Evolutionary conservation across 2,113 vertebrate species (phyloP), one percentile per base, ranked within the genome.

Genomic region (Pygathrix nemaeus): DNA sequence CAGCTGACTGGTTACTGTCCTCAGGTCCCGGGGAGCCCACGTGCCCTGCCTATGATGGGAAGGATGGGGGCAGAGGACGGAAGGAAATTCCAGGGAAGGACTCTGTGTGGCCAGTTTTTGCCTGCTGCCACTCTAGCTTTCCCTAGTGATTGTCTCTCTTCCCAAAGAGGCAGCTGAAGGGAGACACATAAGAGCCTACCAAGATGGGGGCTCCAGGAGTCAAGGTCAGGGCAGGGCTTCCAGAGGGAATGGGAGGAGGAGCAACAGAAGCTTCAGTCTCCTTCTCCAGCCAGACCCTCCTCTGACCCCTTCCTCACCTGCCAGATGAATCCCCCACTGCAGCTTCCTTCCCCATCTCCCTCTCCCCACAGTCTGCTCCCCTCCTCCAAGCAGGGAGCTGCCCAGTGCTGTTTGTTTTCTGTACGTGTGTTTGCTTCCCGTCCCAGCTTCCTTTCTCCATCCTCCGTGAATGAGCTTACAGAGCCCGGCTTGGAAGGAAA

Each of bases 401-500:
- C 75, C 20, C 16, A 61, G 52, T 3, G 14, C 25, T 82, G 84
- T 97, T 97, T 92, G 91, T 93, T 96, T 97, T 86, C 96, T 79
- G 83, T 92, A 9, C 14, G 5, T 18, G 64, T 66, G 75, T 70
- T 55, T 55, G 70, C 88, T 75, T 81, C 95, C 83, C 94, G 70
- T 93, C 85, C 84, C 45, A 20, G 92, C 88, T 95, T 43, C 96
- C 88, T 97, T 38, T 68, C 89, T 96, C 88, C 70, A 9, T 18
- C 59, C 90, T 25, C 90, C 5, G n/a, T 98, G 97, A 98, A 98
- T 97, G 97, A 93, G 90, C 96, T 95, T 48, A 97, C 95, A 97
- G 96, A 98, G 88, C 88, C 57, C 2, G 1, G 85, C 68, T 97
- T 97, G 97, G 97, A 97, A 84, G 83, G 97, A 78, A 70, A 97